Evolutionary conservation across 2,888 invertebrate species (phyloP).

Genomic region (Lasius platythorax): DNA sequence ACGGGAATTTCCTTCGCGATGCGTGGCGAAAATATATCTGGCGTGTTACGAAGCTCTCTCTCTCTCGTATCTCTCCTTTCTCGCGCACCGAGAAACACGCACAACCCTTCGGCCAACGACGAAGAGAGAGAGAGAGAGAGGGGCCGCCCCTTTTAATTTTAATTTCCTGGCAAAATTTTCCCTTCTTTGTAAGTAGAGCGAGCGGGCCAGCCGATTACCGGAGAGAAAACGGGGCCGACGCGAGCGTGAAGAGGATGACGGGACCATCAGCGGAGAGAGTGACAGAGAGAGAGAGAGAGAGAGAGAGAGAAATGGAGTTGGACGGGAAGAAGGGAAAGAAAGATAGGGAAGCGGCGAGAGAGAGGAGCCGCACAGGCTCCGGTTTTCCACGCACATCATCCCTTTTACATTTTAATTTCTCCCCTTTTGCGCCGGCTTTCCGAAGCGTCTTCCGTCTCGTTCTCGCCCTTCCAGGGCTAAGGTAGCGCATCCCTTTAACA

Average conservation of each 20-base stretch:
- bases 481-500: conserved; percentile 85
- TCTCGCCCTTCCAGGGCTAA: conserved; percentile 68
- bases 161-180: conserved; percentile 83
- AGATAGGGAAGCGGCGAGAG: conserved; percentile 56
- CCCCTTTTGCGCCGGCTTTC: conserved; percentile 83
- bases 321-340: conserved; percentile 53
- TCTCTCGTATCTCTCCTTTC: conserved; percentile 57
- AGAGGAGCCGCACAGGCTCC: conserved; percentile 72
- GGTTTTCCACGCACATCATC: conserved; percentile 84
- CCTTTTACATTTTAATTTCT: conserved; percentile 86
- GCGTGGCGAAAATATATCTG: conserved; percentile 49
- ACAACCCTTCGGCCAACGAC: conserved; percentile 64
- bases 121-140: neutral
- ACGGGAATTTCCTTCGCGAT: conserved; percentile 38
- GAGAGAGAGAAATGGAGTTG: conserved; percentile 35
- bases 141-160: conserved; percentile 81
- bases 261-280: conserved; percentile 5
- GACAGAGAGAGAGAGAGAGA: conserved; percentile 67
- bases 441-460: conserved; percentile 74
- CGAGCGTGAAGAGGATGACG: conserved; percentile 3
- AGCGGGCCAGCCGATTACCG: conserved; percentile 69
- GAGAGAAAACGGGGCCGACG: conserved; percentile 43
- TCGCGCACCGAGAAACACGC: conserved; percentile 67
- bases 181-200: conserved; percentile 75
- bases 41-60: conserved; percentile 42